Evolutionary conservation across 2,797 vertebrate genomes (phyloP), one percentile per base, ranked within the genome.

Genomic region (Gallinago stenura): DNA sequence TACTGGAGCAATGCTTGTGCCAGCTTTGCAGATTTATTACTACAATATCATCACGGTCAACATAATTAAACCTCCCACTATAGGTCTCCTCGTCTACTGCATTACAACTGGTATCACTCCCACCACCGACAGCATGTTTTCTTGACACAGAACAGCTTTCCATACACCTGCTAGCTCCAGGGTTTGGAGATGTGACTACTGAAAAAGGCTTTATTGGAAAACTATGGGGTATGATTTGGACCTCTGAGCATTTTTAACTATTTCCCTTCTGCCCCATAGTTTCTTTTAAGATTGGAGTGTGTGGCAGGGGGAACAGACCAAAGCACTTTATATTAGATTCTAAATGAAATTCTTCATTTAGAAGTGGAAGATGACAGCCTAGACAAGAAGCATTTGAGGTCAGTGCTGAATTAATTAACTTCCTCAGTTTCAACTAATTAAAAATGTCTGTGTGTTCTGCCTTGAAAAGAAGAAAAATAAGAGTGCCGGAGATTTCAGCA

Each of bases 1-100:
- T 73, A 45, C 22, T 62, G 64, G 83, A 95, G 90, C 69, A 91
- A 62, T 54, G 51, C 91, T 76, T 82, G 53, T 94, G 90, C 62
- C 80, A 96, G 83, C 75, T 80, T 61, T 93, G 80, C 75, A 87
- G 93, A 95, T 97, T 95, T 89, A 96, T 92, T 94, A 84, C 81
- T 89, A 91, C 77, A 89, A 73, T 83, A 89, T 87, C 83, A 96
- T 90, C 94, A 92, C 7, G 68, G 91, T 93, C 94, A 93, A 76
- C 88, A 71, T 79, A 94, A 91, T 89, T 90, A 94, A 91, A 78
- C 81, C 81, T 96, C 95, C 94, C 66, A 94, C 88, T 87, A 30
- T 20, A 93, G 85, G 78, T 90, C 84, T 82, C 91, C 64, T 83
- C 7, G 0, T 90, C 78, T 90, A 82, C 53, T 83, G 78, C 46